These are phyloP conservation scores for Cyprinodon diabolis DNA, from an alignment of 2,797 vertebrate genomes.

Conservation along the genomic window DNA sequence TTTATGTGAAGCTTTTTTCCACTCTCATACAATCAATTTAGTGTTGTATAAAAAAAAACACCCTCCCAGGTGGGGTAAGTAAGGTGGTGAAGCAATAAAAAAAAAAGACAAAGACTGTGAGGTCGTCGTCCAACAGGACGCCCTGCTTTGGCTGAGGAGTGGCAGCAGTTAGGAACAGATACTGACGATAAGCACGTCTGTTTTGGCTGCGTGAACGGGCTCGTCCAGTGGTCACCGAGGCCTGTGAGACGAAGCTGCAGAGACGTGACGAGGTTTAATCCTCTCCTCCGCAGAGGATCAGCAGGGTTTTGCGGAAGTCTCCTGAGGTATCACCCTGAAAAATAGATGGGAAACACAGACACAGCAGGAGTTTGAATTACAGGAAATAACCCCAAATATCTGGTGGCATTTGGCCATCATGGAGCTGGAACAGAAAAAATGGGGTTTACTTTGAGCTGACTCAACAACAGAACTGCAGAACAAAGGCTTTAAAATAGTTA, in stretches of 20 bases:
- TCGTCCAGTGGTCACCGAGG: constrained; percentile 33
- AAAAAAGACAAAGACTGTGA: constrained; percentile 34
- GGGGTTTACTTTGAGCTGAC: constrained; percentile 15
- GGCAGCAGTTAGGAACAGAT: constrained; percentile 46
- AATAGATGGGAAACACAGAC: constrained; percentile 42
- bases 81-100: background rate
- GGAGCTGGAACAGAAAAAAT: constrained; percentile 14
- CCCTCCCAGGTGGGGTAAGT: constrained; percentile 19
- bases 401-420: constrained; percentile 24
- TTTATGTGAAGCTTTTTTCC: constrained; percentile 31
- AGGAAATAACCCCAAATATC: constrained; percentile 12
- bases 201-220: constrained; percentile 32
- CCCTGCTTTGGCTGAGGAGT: constrained; percentile 71
- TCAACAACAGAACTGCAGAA: constrained; percentile 19
- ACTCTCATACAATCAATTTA: constrained; percentile 31
- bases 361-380: constrained; percentile 14
- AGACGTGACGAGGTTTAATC: constrained; percentile 55
- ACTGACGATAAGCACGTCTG: constrained; percentile 35
- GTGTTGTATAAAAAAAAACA: constrained; percentile 45
- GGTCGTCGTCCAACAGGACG: constrained; percentile 47
- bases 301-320: constrained; percentile 92
- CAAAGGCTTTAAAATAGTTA: constrained; percentile 19
- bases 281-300: constrained; percentile 89
- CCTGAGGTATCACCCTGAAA: constrained; percentile 93
- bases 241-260: constrained; percentile 25